phyloP scores from a whole-genome alignment of 2,888 invertebrate species.

The Thera obeliscata region DNA sequence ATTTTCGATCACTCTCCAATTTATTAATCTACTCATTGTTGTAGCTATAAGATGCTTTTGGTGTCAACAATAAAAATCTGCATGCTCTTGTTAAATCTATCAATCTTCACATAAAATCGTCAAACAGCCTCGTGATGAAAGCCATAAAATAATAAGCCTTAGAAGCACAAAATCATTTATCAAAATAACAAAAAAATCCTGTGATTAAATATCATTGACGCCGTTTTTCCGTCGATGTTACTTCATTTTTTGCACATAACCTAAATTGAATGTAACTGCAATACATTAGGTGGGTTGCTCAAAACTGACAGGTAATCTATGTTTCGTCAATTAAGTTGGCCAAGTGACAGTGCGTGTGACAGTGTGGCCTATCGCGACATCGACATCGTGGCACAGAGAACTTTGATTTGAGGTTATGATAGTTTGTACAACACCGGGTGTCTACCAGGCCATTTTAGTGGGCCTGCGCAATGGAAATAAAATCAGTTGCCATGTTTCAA shows the following conservation, averaged over 20 bases:
- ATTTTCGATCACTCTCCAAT: neutral
- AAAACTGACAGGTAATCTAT: constrained; percentile 40
- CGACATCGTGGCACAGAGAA: constrained; percentile 14
- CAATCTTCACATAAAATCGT: constrained; percentile 3
- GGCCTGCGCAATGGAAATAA: too few relatives aligned
- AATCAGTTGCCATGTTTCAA: too few relatives aligned
- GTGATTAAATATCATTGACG: neutral
- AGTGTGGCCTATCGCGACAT: constrained; percentile 34
- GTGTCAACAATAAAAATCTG: neutral
- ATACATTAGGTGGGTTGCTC: constrained; percentile 34
- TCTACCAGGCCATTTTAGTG: neutral
- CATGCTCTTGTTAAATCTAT: neutral
- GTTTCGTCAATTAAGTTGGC: constrained; percentile 41
- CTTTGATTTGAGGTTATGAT: neutral
- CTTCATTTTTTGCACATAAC: constrained; percentile 31
- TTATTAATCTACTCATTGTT: too few relatives aligned
- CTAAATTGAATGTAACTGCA: constrained; percentile 38
- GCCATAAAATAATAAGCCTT: neutral
- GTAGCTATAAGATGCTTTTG: neutral
- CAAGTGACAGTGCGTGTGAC: constrained; percentile 35
- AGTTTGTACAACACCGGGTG: neutral
- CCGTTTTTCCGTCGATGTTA: constrained; percentile 25
- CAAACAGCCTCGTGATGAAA: constrained; percentile 4
- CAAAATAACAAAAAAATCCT: constrained; percentile 7
- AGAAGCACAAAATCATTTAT: neutral